Base-by-base conservation (phyloP, 2,797 vertebrate species). In the Pelobates cultripes region DNA sequence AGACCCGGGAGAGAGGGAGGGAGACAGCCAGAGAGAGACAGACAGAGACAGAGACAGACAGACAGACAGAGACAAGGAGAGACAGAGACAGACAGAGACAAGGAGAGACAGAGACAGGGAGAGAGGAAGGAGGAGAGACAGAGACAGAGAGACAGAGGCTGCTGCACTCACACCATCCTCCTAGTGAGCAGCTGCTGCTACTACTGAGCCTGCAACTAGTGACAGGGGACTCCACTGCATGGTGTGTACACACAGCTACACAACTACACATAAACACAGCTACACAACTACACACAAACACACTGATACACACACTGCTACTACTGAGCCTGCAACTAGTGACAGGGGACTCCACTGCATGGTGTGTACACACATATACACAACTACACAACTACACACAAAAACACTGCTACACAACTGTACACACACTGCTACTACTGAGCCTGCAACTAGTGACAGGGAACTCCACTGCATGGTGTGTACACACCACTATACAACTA, bases 121-220 rank as follows among this genome's bases (percentile, higher is more conserved):
- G 17, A 66, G 55, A 78, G 75, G 44, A 17, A 5, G 51, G 47
- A n/a, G 40, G 53, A 51, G 10, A 15, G 63, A 42, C 60, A 63
- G 51, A 75, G 57, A 53, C 3, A 28, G 60, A 40, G 69, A 79
- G 69, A 51, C 47, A 6, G 70, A 8, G 70, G 70, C 71, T 72
- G 77, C 68, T 63, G 45, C 75, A 82, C 81, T 74, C 82, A 79
- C 82, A 84, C 77, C 78, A 71, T 66, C 82, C 72, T 76, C 82
- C 82, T 57, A 84, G 17, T 75, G 66, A 75, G 73, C 70, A 64
- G 45, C 66, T 67, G 57, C 78, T 71, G 72, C 68, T 76, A 60
- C 73, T 70, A 73, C 70, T 73, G 60, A 73, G 70, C 70, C 78
- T 80, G 70, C 78, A 80, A 79, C 70, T 80, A 80, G 70, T 80